Conservation (phyloP, 53 echinoderm and acorn worm genomes). For the Pentamera pediparva region DNA sequence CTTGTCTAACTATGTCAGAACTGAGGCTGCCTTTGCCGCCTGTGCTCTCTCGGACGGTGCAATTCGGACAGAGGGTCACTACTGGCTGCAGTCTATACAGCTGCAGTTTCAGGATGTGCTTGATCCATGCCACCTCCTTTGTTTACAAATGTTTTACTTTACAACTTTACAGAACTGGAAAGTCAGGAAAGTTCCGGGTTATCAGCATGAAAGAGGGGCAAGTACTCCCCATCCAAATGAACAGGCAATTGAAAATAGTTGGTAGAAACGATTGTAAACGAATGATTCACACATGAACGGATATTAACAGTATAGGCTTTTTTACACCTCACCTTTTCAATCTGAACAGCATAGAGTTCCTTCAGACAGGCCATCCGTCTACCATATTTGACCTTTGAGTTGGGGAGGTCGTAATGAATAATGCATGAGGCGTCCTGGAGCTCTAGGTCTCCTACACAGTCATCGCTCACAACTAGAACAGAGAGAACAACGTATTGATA, state of each 20-base stretch:
- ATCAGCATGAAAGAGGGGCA: not conserved
- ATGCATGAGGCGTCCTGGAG: slow-evolving; percentile 67
- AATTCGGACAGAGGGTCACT: too few species aligned
- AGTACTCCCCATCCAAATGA: too few species aligned
- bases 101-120: too few species aligned
- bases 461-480: slow-evolving; percentile 76
- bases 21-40: too few species aligned
- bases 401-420: slow-evolving; percentile 88
- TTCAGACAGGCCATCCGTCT: slow-evolving; percentile 68
- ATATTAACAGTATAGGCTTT: too few species aligned
- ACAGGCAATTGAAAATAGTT: not conserved
- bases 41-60: too few species aligned
- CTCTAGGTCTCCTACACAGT: slow-evolving; percentile 50
- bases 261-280: too few species aligned
- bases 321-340: slow-evolving; percentile 46
- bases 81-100: too few species aligned
- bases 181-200: not conserved
- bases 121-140: too few species aligned
- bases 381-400: slow-evolving; percentile 61
- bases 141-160: too few species aligned
- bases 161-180: not conserved
- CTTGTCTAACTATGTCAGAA: too few species aligned
- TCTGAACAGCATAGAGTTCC: slow-evolving; percentile 63
- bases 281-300: too few species aligned
- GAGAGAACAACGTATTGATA: not conserved